Conservation (phyloP, 2,888 invertebrate species). For the Syrphus vitripennis region DNA sequence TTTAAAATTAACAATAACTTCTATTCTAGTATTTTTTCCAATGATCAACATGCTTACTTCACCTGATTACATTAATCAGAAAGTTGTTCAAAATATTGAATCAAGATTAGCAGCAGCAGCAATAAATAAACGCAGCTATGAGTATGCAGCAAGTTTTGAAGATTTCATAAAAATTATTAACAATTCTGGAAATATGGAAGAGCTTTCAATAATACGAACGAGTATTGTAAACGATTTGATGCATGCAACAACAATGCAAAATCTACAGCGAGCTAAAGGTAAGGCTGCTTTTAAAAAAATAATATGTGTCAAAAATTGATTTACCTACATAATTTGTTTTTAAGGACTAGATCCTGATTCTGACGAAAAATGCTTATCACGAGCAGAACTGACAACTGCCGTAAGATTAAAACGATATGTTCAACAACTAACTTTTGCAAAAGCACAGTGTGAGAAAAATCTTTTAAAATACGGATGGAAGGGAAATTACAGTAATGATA, state of each 20-base stretch:
- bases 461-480: conserved; percentile 89
- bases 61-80: conserved; percentile 95
- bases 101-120: conserved; percentile 90
- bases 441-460: conserved; percentile 90
- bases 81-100: conserved; percentile 91
- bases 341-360: conserved; percentile 80
- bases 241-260: conserved; percentile 95
- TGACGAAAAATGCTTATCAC: conserved; percentile 83
- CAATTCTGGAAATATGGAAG: conserved; percentile 90
- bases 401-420: conserved; percentile 93
- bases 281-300: not conserved
- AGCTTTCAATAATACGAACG: conserved; percentile 90
- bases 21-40: conserved; percentile 84
- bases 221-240: conserved; percentile 95
- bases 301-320: not conserved
- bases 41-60: conserved; percentile 92
- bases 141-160: conserved; percentile 94
- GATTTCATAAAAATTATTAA: conserved; percentile 93
- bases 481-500: conserved; percentile 84
- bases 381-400: conserved; percentile 90
- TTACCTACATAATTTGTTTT: not conserved
- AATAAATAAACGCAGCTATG: conserved; percentile 91
- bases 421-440: conserved; percentile 90
- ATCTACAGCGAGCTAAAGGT: conserved; percentile 92
- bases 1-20: not conserved